These are phyloP conservation scores for Taxidea taxus DNA, from an alignment of 2,113 vertebrate genomes.

Conservation along the genomic window DNA sequence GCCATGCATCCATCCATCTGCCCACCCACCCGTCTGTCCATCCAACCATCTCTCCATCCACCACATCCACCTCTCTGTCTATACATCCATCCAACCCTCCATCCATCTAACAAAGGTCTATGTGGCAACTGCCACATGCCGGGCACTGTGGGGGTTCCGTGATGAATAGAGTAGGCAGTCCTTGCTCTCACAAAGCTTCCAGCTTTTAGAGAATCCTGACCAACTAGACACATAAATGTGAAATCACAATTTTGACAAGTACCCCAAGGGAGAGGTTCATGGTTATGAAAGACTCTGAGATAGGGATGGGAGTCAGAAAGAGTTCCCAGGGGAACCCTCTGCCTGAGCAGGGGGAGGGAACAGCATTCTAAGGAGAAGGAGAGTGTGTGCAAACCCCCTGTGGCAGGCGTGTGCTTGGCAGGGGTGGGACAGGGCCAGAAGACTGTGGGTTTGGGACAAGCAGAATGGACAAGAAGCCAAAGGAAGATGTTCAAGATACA, in stretches of 20 bases:
- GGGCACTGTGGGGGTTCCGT: background rate
- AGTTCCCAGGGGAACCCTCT: background rate
- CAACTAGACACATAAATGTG: background rate
- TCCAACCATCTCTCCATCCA: background rate
- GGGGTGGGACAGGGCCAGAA: background rate
- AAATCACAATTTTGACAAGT: background rate
- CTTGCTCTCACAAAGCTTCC: background rate
- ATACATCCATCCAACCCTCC: background rate
- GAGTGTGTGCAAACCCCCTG: background rate
- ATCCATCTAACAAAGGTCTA: background rate
- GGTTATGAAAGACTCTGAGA: background rate
- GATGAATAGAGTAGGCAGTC: background rate
- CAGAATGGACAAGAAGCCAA: background rate
- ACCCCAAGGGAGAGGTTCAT: background rate
- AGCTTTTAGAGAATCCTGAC: background rate
- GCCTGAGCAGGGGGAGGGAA: background rate
- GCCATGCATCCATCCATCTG: background rate
- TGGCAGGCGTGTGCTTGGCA: background rate
- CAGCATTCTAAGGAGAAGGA: background rate
- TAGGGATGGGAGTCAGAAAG: background rate
- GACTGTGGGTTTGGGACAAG: background rate
- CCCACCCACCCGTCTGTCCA: background rate
- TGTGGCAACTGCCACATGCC: background rate
- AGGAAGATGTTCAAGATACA: background rate
- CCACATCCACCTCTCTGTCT: fast-evolving